Evolutionary conservation across 2,113 vertebrate species (phyloP), one percentile per base, ranked within the genome.

Genomic region (Perccottus glenii): DNA sequence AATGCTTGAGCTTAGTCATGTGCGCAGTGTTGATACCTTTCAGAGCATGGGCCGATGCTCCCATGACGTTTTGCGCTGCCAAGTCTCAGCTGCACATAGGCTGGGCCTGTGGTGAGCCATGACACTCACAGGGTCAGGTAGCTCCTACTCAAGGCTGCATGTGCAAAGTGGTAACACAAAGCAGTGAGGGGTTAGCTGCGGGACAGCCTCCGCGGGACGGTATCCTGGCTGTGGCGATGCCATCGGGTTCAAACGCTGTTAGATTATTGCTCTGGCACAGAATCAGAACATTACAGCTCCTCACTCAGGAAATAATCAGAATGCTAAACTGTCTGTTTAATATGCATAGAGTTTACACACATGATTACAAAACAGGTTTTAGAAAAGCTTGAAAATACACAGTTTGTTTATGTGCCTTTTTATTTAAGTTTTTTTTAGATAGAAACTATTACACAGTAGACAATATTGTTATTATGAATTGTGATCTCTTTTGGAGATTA

Each of bases 1-100:
- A 84, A 84, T 47, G 60, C 52, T 75, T 73, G 67, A 70, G 78
- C 81, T 81, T 81, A 79, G 85, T 87, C 83, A 82, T 83, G 82
- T 88, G 85, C 52, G 33, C 83, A 85, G 82, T 51, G 68, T 78
- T 86, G 90, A 88, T 92, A 87, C 77, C 85, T 83, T 87, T 89
- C 84, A 87, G 70, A 78, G 67, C 80, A 81, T 47, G 69, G 78
- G 76, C 83, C 80, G 59, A 45, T 73, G 82, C 67, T 74, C 73
- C 75, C 77, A 48, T 47, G 48, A 81, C 49, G 64, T 83, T 86
- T 73, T 85, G 73, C 75, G 51, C 70, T 85, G 88, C 84, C 78
- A 88, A 77, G 78, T 86, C 76, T 73, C 79, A 64, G 75, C 80
- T 80, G 73, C 11, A 64, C 81, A 81, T 85, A 82, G 84, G 83